Evolutionary conservation across 2,113 vertebrate genomes (phyloP).

Genomic region (Sula dactylatra): DNA sequence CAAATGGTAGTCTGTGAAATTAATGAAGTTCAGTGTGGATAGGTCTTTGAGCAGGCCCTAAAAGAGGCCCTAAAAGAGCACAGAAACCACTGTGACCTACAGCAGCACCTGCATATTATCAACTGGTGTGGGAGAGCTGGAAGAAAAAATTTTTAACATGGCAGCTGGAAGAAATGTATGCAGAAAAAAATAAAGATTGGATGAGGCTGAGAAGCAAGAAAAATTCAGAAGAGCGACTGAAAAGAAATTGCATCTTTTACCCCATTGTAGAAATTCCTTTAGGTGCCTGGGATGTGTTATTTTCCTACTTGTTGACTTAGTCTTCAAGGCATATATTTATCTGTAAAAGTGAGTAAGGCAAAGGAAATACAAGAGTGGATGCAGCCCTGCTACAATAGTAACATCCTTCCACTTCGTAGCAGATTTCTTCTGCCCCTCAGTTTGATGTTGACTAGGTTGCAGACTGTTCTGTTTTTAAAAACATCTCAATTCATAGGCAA

Average conservation of each 20-base stretch:
- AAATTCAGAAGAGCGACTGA: background rate
- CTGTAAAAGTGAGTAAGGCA: background rate
- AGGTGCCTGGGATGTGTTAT: background rate
- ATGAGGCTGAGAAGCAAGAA: background rate
- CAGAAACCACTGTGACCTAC: background rate
- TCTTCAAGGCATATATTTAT: background rate
- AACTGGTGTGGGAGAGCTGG: background rate
- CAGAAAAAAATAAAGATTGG: background rate
- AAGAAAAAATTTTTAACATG: background rate
- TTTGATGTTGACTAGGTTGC: background rate
- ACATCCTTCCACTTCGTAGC: background rate
- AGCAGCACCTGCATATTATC: background rate
- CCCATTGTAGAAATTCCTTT: background rate
- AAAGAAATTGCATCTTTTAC: background rate
- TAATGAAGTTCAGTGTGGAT: background rate
- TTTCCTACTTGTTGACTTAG: background rate
- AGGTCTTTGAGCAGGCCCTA: background rate
- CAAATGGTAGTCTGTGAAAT: background rate
- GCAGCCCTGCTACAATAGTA: background rate
- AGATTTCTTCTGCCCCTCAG: background rate
- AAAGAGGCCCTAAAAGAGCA: background rate
- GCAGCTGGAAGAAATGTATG: background rate
- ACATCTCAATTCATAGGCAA: background rate
- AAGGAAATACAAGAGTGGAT: background rate
- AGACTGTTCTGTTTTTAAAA: background rate